A percentile compares a stretch with the other conserved stretches of the same genome.
Evolutionary conservation across 2,113 vertebrate species (phyloP).

Genomic region (Lepidothrix coronata): DNA sequence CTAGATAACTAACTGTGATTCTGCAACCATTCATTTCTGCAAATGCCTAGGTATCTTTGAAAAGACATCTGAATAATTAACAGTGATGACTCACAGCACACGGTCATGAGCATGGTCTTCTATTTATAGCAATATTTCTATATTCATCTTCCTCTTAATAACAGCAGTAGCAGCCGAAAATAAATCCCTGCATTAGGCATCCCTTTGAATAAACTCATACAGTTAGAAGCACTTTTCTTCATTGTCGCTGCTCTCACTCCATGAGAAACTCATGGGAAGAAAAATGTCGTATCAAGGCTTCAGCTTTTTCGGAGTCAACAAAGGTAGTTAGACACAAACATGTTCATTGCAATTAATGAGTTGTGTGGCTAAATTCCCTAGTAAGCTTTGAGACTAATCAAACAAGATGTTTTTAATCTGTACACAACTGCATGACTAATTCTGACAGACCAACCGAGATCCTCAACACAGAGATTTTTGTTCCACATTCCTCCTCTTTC

Average conservation of each 20-base stretch:
- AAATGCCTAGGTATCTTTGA: background rate
- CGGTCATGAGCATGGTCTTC: background rate
- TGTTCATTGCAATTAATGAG: conserved; percentile 4
- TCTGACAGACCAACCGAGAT: background rate
- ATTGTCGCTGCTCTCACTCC: background rate
- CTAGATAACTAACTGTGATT: background rate
- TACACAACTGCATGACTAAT: background rate
- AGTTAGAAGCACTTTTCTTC: background rate
- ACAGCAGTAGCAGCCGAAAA: background rate
- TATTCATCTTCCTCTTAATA: conserved; percentile 18
- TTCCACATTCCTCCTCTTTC: background rate
- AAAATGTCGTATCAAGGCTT: background rate
- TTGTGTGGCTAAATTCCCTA: background rate
- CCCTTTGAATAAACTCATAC: background rate
- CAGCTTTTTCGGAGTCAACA: background rate
- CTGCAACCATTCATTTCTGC: background rate
- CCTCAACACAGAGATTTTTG: background rate
- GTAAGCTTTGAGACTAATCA: background rate
- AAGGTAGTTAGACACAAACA: background rate
- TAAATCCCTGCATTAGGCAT: background rate
- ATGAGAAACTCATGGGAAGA: background rate
- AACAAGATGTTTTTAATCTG: background rate
- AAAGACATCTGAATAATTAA: conserved; percentile 45
- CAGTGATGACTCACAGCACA: conserved; percentile 32
- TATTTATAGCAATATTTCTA: conserved; percentile 53